phyloP scores from a whole-genome alignment of 1,140 invertebrate species.

The Dendrolimus kikuchii region DNA sequence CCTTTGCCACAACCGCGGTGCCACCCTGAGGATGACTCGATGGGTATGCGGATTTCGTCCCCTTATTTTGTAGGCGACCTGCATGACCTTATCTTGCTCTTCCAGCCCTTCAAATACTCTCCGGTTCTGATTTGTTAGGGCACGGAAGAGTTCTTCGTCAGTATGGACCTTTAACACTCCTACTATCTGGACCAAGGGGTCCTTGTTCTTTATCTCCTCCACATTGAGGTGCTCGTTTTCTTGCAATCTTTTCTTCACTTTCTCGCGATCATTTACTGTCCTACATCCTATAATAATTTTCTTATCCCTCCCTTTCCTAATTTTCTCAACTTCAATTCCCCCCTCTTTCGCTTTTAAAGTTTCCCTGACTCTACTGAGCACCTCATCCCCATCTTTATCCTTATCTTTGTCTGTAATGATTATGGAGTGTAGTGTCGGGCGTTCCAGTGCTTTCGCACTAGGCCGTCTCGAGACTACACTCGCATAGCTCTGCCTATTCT shows the following conservation, averaged over 20 bases:
- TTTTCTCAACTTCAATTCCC: not conserved
- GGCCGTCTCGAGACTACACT: not conserved
- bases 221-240: not conserved
- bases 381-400: conserved; percentile 3
- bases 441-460: not conserved
- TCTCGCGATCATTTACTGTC: not conserved
- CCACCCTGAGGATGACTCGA: not conserved
- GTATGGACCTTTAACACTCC: not conserved
- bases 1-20: not conserved
- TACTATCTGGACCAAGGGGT: not conserved
- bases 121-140: conserved; percentile 4
- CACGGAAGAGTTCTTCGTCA: not conserved
- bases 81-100: not conserved
- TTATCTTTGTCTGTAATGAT: not conserved
- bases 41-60: conserved; percentile 5
- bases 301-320: conserved; percentile 3
- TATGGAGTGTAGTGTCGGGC: conserved; percentile 4
- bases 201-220: not conserved
- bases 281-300: conserved; percentile 4
- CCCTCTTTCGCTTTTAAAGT: conserved; percentile 1
- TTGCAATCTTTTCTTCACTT: conserved; percentile 1
- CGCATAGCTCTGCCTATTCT: too few relatives aligned
- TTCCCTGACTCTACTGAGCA: not conserved
- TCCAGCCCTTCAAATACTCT: conserved; percentile 1
- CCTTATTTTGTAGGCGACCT: conserved; percentile 4